Evolutionary conservation across 2,888 invertebrate species (phyloP), one percentile per base, ranked within the genome.

Genomic region (Galerucella pusilla): DNA sequence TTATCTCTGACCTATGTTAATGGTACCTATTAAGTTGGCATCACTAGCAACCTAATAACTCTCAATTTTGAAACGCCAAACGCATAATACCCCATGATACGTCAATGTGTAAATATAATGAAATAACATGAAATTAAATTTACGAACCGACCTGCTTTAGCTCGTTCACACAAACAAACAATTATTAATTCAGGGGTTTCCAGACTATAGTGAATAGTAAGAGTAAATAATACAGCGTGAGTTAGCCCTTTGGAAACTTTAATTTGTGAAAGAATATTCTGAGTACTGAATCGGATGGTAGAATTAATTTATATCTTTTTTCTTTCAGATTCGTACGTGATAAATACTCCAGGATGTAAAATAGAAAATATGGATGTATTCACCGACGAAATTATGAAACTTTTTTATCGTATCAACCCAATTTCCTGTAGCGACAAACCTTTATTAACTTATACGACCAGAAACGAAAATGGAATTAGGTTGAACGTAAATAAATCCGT

Each of bases 331-430:
- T 57, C 66, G 59, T 75, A 74, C 28, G 59, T 75, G 4, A 68
- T 77, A 35, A 68, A 77, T 45, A 77, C 75, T n/a, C 71, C 77
- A 70, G 77, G 77, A 16, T 77, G 77, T 45, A 64, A 66, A 20
- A 77, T 77, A 54, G 73, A 73, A 71, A 72, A 77, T 57, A 46
- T 75, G 25, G 71, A 77, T 35, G 67, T 64, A 4, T 77, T 64
- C 60, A 77, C 71, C 57, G 46, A 68, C 12, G 77, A 77, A 61
- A 77, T 77, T 28, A 68, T 14, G n/a, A 60, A 67, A 9, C 71
- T 71, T 11, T 25, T 77, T 25, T 74, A 75, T 59, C 68, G 66
- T 54, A 28, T 77, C 0, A 49, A 70, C n/a, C 71, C 68, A 14
- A 59, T 77, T n/a, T 45, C 68, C 4, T 77, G 77, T 52, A 71